phyloP scores from a whole-genome alignment of 2,797 vertebrate genomes.

The Chanos chanos region DNA sequence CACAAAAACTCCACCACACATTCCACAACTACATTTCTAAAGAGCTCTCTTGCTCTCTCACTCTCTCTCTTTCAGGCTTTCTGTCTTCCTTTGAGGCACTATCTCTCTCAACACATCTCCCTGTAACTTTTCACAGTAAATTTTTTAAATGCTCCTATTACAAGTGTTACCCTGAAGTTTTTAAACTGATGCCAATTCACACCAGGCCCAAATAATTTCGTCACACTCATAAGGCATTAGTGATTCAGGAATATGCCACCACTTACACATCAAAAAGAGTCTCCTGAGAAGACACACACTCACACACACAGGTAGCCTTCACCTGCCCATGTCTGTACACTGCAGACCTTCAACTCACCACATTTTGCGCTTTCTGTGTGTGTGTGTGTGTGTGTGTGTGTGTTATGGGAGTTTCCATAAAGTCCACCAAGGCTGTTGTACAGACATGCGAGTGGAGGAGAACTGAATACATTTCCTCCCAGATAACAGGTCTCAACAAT shows the following conservation, averaged over 20 bases:
- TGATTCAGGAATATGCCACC: too few relatives aligned
- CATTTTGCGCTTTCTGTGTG: neutral
- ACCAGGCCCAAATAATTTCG: too few relatives aligned
- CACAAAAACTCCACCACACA: conserved; percentile 66
- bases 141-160: too few relatives aligned
- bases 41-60: conserved; percentile 41
- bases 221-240: too few relatives aligned
- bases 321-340: conserved; percentile 35
- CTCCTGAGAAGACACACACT: conserved; percentile 19
- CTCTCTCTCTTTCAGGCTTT: neutral
- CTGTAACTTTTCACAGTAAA: conserved; percentile 3
- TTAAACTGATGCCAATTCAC: too few relatives aligned
- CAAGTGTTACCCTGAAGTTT: too few relatives aligned
- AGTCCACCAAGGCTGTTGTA: conserved; percentile 3
- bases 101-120: conserved; percentile 9
- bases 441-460: conserved; percentile 12
- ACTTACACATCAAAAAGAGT: too few relatives aligned
- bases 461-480: conserved; percentile 33
- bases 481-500: conserved; percentile 58
- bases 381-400: neutral
- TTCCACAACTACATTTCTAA: conserved; percentile 62
- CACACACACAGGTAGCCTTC: neutral
- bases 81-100: conserved; percentile 19
- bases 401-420: neutral
- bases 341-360: conserved; percentile 32